Base-by-base conservation (phyloP, 1,140 invertebrate genomes). In the Psix sp. region DNA sequence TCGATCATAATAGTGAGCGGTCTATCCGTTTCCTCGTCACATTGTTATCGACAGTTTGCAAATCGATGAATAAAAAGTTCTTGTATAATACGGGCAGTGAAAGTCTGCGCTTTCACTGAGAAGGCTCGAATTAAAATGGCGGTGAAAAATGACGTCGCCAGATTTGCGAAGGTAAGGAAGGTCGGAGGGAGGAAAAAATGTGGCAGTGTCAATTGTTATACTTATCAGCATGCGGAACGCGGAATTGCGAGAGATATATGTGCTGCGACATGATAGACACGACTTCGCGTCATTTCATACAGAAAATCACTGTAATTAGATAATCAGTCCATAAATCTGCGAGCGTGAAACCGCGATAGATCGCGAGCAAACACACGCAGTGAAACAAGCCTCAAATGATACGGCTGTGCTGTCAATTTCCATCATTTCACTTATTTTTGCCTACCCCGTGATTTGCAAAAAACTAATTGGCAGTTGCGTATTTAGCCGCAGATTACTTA, bases 31-130 rank as follows among this genome's bases (percentile, higher is more conserved):
- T 63, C 48, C 48, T 52, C 60, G 48, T 54, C 29, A 54, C 40
- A 54, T 52, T 65, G 48, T 65, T 65, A 65, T 65, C 60, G 60
- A 65, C 39, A 54, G 60, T 46, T 65, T 46, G 49, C 60, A 54
- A 65, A 65, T 65, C 29, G 33, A 45, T 38, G 49, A 65, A 65
- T 65, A 65, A 65, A 65, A 54, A 65, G 40, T 65, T 54, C 60
- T 65, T 65, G 48, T 65, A 48, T 54, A 65, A 65, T 65, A 54
- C 49, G 49, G 39, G 35, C 60, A 48, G 60, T 65, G 60, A 65
- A 65, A 65, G 60, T 54, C 21, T 20, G 21, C 48, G 48, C 60
- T 65, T 65, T 65, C 60, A 65, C 60, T 65, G 31, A 31, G 54
- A 65, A 65, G 48, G 40, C 33, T 65, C 35, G 60, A 63, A 62